phyloP scores from a whole-genome alignment of 2,113 vertebrate species.

The Litocranius walleri region DNA sequence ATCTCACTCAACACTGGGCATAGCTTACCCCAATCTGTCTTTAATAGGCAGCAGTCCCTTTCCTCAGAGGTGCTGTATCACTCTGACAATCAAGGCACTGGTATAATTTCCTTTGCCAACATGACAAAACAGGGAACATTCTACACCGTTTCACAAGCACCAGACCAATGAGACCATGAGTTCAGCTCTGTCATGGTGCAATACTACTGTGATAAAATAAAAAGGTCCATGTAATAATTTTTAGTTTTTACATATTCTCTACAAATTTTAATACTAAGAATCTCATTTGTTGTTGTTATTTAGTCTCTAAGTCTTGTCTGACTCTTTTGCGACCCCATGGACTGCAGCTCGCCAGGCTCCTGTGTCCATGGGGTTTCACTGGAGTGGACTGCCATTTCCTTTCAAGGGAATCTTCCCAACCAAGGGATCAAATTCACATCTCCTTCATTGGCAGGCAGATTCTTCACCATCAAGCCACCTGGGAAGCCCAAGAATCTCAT shows the following conservation, averaged over 20 bases:
- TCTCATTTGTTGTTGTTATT: neutral
- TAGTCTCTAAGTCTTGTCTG: neutral
- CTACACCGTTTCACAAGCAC: neutral
- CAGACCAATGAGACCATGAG: neutral
- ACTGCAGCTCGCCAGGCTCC: neutral
- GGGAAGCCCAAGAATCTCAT: neutral
- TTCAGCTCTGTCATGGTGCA: neutral
- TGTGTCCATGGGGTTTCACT: neutral
- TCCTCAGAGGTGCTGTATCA: constrained; percentile 1
- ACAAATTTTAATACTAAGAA: neutral
- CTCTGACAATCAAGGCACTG: neutral
- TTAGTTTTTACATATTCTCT: neutral
- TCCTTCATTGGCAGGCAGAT: neutral
- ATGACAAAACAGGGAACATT: neutral
- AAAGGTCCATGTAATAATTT: neutral
- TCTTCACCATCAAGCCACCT: neutral
- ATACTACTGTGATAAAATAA: neutral
- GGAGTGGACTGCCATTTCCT: neutral
- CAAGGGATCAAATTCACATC: neutral
- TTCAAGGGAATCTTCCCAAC: neutral
- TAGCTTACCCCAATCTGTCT: neutral
- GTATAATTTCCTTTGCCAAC: constrained; percentile 18
- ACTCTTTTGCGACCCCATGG: neutral
- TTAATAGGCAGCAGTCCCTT: neutral
- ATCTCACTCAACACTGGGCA: neutral